A percentile compares a stretch with the other conserved stretches of the same genome.
Conservation (phyloP, 2,797 vertebrate genomes). For the Danio kyathit region DNA sequence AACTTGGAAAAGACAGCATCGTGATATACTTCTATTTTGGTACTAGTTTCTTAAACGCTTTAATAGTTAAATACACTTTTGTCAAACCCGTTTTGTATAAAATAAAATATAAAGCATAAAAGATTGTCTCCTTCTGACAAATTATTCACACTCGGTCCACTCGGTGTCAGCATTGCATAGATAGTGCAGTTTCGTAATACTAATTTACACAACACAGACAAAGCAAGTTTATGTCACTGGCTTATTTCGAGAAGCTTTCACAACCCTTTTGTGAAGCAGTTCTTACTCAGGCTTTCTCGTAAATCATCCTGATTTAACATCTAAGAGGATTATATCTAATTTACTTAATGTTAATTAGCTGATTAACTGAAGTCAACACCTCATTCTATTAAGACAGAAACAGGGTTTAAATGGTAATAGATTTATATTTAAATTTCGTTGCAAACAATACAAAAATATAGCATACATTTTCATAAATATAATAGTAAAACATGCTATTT, state of each 20-base stretch:
- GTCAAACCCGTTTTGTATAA: too few species aligned
- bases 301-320: neutral
- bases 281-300: neutral
- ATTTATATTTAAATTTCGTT: constrained; percentile 34
- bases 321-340: neutral
- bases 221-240: neutral
- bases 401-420: neutral
- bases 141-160: neutral
- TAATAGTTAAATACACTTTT: neutral
- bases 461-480: constrained; percentile 56
- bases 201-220: neutral
- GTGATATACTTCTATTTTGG: neutral
- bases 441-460: constrained; percentile 64
- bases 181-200: neutral
- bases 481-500: constrained; percentile 41
- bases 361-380: neutral
- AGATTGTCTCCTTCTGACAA: neutral
- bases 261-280: constrained; percentile 1
- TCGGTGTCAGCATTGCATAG: constrained; percentile 18
- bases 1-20: constrained; percentile 4
- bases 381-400: neutral
- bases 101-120: neutral
- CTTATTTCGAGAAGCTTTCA: neutral
- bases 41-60: neutral
- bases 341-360: neutral